These are phyloP conservation scores for Cheirogaleus medius DNA, from an alignment of 2,113 vertebrate genomes.

Conservation along the genomic window DNA sequence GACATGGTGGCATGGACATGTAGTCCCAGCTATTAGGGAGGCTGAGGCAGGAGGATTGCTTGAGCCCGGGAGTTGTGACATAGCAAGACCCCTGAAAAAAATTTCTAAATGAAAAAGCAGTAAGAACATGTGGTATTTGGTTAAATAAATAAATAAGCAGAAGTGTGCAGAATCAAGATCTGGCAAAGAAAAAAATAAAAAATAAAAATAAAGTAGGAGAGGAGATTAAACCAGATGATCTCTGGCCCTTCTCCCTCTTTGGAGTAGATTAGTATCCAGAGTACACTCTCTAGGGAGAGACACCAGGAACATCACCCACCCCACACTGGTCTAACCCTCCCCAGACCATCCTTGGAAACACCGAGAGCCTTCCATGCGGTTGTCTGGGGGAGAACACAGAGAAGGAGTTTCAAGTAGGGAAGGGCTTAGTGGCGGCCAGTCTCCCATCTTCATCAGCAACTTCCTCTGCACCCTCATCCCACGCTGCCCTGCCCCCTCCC, in stretches of 20 bases:
- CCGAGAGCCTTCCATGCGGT: not conserved
- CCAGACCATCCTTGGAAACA: not conserved
- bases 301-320: not conserved
- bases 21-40: no score
- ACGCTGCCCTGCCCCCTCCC: not conserved
- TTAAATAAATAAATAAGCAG: no score
- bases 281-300: not conserved
- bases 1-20: no score
- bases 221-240: not conserved
- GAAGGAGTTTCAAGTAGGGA: not conserved
- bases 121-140: no score
- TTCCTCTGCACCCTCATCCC: constrained; percentile 37
- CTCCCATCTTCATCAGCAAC: not conserved
- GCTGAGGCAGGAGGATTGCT: no score
- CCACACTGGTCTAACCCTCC: not conserved
- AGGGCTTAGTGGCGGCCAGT: not conserved
- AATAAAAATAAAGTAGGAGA: not conserved
- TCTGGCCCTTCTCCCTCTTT: not conserved
- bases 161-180: no score
- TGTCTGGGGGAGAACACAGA: not conserved
- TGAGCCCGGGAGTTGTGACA: no score
- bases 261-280: not conserved
- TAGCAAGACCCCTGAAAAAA: no score
- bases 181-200: no score
- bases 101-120: no score